Percentiles rank a stretch among this genome's conserved stretches.
phyloP scores from a whole-genome alignment of 1,140 invertebrate genomes.

The Sycophaga agraensis region DNA sequence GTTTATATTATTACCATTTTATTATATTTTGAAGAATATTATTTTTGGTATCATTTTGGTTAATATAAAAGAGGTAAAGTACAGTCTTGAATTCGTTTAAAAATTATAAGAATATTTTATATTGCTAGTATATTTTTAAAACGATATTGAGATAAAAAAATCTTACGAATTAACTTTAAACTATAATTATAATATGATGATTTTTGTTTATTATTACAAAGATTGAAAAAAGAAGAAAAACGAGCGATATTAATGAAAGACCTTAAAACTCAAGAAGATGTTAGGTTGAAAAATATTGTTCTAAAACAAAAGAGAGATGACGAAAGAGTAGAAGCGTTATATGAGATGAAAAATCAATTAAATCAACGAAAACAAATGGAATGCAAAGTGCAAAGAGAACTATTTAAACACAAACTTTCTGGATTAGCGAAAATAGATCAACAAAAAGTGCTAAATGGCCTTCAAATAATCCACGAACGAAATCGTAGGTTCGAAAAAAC shows the following conservation, averaged over 20 bases:
- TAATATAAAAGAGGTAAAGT: not conserved
- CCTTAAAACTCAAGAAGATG: not conserved
- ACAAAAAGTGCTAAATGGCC: slow-evolving; percentile 27
- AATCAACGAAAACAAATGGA: slow-evolving; percentile 15
- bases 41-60: not conserved
- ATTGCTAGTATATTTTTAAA: not conserved
- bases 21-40: not conserved
- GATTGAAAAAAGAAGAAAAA: slow-evolving; percentile 8
- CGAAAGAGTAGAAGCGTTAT: slow-evolving; percentile 16
- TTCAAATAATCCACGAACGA: slow-evolving; percentile 29
- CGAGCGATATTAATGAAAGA: not conserved
- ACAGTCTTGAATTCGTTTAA: no score
- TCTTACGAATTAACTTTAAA: not conserved
- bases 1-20: no score
- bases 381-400: not conserved
- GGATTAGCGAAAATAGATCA: slow-evolving; percentile 14
- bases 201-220: not conserved
- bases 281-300: slow-evolving; percentile 3
- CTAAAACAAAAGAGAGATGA: slow-evolving; percentile 12
- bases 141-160: not conserved
- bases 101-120: no score
- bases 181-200: not conserved
- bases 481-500: slow-evolving; percentile 28
- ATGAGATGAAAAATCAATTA: slow-evolving; percentile 11
- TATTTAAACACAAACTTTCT: slow-evolving; percentile 26